Evolutionary conservation across 2,888 invertebrate species (phyloP), one percentile per base, ranked within the genome.

Genomic region (Teleiodes luculella): DNA sequence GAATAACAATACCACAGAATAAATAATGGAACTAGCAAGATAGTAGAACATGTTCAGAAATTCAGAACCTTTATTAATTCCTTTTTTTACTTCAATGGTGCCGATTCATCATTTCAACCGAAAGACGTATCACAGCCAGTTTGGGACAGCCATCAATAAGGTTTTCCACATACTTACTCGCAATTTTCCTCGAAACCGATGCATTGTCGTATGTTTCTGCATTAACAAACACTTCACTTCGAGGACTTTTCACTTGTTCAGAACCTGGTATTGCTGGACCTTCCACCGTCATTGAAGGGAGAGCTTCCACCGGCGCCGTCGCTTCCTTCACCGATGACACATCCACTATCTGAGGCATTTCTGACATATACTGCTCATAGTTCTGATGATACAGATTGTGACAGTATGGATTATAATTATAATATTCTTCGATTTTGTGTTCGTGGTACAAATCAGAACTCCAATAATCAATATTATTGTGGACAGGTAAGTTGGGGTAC

Each of bases 381-480:
- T 71, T 80, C 46, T 83, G 85, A 56, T 84, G 82, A 50, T 84
- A 83, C 18, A 83, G 54, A 59, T 83, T 86, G 35, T 81, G 84
- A 35, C 85, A 84, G 37, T 87, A 87, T 0, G 75, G 73, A 53
- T 80, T 85, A 57, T 85, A 86, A 35, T 75, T 77, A 36, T 86
- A 86, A 48, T 83, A 83, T 0, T 87, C 86, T 0, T 86, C 86
- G 1, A 81, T 70, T 59, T 84, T 85, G 10, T 74, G 73, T 0
- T 86, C 86, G 48, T 84, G 80, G 57, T 81, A 82, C 1, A 68
- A 56, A 6, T 86, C 85, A 50, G 78, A 81, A 16, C 65, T 78
- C 85, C 86, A 86, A 64, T 86, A 85, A 0, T 87, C 85, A 8
- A 80, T 66, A 37, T 83, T 84, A 1, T 72, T 46, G 39, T 82